Conservation (phyloP, 2,797 vertebrate genomes). For the Parauchenoglanis ngamensis region DNA sequence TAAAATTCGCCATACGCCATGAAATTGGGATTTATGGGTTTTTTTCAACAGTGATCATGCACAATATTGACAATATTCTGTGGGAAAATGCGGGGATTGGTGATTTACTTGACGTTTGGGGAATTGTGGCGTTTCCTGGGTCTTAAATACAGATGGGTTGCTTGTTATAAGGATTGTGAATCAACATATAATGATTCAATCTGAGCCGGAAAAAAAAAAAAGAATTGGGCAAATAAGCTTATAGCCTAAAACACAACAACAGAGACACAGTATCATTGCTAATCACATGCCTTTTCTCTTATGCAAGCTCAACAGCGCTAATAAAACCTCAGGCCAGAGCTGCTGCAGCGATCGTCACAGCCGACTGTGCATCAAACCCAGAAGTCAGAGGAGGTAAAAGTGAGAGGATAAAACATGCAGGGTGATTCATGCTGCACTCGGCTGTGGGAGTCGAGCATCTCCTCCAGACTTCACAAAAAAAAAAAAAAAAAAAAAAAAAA, state of each 20-base stretch:
- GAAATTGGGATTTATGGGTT: background rate
- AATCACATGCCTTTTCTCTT: slow-evolving; percentile 30
- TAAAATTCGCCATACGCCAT: background rate
- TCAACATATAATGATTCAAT: background rate
- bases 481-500: background rate
- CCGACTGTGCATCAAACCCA: slow-evolving; percentile 39
- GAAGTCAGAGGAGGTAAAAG: slow-evolving; percentile 49
- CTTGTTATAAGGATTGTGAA: background rate
- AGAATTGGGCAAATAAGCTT: background rate
- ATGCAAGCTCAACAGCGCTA: slow-evolving; percentile 22
- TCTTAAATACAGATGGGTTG: background rate
- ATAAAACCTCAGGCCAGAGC: slow-evolving; percentile 23
- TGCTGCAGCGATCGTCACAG: slow-evolving; percentile 18
- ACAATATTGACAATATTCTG: background rate
- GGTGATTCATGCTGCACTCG: slow-evolving; percentile 46
- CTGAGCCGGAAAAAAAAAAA: background rate
- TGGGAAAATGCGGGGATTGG: background rate
- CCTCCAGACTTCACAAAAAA: slow-evolving; percentile 28
- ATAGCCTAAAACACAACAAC: background rate
- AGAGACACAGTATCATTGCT: slow-evolving; percentile 18
- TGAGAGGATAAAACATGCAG: slow-evolving; percentile 43
- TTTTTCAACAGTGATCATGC: background rate
- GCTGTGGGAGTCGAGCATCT: slow-evolving; percentile 47
- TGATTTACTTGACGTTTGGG: background rate
- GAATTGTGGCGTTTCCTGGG: background rate